Percentiles rank a stretch among this genome's conserved stretches.
Conservation (phyloP, 2,888 invertebrate genomes). For the Drosophila anomalata region DNA sequence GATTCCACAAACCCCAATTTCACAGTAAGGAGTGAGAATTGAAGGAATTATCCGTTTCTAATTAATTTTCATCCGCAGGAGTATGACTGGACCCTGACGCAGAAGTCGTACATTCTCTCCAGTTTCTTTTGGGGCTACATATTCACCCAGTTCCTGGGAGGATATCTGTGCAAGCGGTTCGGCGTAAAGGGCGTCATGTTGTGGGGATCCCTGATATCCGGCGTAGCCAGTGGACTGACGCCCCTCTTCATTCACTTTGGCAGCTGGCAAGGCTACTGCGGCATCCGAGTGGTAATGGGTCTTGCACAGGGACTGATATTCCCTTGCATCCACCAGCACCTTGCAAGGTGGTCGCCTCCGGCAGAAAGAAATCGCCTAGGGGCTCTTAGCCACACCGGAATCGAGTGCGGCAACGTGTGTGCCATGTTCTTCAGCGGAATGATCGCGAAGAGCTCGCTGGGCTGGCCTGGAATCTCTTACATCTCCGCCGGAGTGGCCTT, state of each 20-base stretch:
- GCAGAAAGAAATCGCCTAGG: conserved; percentile 86
- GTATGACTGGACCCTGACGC: conserved; percentile 84
- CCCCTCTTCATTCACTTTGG: conserved; percentile 87
- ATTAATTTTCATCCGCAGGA: conserved; percentile 53
- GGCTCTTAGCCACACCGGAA: conserved; percentile 86
- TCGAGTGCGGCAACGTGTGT: conserved; percentile 88
- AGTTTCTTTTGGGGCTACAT: conserved; percentile 92
- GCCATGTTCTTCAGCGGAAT: conserved; percentile 87
- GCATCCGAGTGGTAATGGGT: conserved; percentile 87
- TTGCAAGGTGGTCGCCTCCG: conserved; percentile 88
- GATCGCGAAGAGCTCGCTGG: conserved; percentile 85
- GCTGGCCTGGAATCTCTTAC: conserved; percentile 89
- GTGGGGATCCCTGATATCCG: conserved; percentile 86
- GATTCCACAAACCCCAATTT: conserved; percentile 84
- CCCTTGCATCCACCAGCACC: conserved; percentile 87
- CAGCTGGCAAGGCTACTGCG: conserved; percentile 86
- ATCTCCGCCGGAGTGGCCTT: conserved; percentile 85
- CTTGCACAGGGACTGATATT: conserved; percentile 87
- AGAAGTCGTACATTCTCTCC: conserved; percentile 86
- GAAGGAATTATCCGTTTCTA: no score
- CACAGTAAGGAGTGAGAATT: conserved; percentile 80
- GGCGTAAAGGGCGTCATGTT: conserved; percentile 88
- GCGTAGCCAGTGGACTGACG: conserved; percentile 87
- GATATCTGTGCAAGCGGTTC: conserved; percentile 87
- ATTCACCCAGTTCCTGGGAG: conserved; percentile 86